Conservation (phyloP, 2,797 vertebrate genomes). For the Capromys pilorides region DNA sequence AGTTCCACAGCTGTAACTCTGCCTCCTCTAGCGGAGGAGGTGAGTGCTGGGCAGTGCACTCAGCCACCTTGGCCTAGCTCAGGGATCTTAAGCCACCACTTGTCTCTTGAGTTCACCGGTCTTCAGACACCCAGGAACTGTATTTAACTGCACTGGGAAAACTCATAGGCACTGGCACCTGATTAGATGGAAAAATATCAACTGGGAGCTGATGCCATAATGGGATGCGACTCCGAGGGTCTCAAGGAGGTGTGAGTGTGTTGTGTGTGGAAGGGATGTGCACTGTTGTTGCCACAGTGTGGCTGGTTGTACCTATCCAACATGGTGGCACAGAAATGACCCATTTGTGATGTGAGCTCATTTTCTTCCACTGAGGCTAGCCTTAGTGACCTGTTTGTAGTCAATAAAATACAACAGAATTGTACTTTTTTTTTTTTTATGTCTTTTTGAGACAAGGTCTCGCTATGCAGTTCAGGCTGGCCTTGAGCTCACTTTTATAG, state of each 20-base stretch:
- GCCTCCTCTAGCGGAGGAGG: too few relatives aligned
- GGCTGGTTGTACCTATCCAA: background rate
- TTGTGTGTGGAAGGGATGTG: background rate
- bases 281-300: background rate
- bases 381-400: background rate
- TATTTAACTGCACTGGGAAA: background rate
- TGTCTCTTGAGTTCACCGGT: background rate
- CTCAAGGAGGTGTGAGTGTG: background rate
- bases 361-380: background rate
- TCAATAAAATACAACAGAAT: background rate
- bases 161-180: background rate
- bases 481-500: too few relatives aligned
- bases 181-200: background rate
- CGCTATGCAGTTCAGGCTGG: too few relatives aligned
- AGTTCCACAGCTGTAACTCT: background rate
- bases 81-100: background rate
- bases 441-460: too few relatives aligned
- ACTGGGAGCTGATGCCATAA: background rate
- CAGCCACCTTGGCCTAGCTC: background rate
- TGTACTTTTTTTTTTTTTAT: too few relatives aligned
- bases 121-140: background rate
- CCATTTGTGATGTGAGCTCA: background rate
- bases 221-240: background rate
- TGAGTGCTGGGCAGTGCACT: background rate
- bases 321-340: background rate